Conservation (phyloP, 2,113 vertebrate genomes). For the Rhea americana region DNA sequence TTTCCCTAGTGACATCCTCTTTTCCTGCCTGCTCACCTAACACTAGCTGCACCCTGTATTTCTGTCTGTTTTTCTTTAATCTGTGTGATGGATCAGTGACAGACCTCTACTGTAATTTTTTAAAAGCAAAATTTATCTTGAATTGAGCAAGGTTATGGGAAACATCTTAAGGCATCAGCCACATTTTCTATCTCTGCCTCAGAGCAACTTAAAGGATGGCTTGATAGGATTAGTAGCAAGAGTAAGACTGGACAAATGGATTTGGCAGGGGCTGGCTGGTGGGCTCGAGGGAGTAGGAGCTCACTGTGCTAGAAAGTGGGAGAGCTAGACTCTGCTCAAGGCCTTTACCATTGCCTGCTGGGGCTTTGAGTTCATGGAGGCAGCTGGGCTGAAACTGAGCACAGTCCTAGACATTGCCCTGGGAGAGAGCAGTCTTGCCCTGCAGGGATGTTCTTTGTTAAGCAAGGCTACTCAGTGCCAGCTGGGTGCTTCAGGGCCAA, state of each 20-base stretch:
- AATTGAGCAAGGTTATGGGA: constrained; percentile 54
- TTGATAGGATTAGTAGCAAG: constrained; percentile 63
- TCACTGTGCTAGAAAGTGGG: background rate
- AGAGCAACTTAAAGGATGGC: constrained; percentile 60
- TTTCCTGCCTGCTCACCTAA: background rate
- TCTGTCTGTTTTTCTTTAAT: constrained; percentile 53
- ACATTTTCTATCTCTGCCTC: constrained; percentile 54
- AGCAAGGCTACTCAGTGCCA: background rate
- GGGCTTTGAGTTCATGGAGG: background rate
- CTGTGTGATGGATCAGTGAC: background rate
- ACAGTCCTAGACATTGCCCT: background rate
- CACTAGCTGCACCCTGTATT: background rate
- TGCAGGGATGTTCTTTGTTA: background rate
- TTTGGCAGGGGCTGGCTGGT: constrained; percentile 66
- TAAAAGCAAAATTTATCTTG: constrained; percentile 65
- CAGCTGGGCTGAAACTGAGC: constrained; percentile 17
- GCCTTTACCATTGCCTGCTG: background rate
- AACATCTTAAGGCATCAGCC: constrained; percentile 44
- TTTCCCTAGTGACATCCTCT: background rate
- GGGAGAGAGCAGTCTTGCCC: background rate
- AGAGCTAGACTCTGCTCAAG: background rate
- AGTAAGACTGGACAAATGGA: constrained; percentile 54
- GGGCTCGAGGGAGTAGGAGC: constrained; percentile 36
- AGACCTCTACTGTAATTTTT: constrained; percentile 52
- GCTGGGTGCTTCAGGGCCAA: background rate